These are phyloP conservation scores for Schizopygopsis malacanthus DNA, from an alignment of 2,797 vertebrate genomes.

Conservation along the genomic window DNA sequence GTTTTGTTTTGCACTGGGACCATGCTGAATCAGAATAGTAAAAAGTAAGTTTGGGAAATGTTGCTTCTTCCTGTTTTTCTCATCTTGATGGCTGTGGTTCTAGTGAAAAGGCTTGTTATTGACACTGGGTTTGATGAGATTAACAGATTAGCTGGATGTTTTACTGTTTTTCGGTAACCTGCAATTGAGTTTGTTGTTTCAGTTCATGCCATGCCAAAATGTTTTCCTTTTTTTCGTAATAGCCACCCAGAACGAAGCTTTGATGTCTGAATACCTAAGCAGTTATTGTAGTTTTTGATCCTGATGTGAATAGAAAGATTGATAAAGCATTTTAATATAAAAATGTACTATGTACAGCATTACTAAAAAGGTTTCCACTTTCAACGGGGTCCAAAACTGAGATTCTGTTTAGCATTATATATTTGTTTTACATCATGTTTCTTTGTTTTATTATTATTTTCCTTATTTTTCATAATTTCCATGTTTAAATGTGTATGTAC, in stretches of 20 bases:
- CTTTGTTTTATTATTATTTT: not conserved
- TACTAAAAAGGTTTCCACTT: not conserved
- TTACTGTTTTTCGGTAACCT: not conserved
- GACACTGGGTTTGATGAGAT: not conserved
- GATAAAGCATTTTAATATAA: not conserved
- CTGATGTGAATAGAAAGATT: not conserved
- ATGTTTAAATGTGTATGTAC: not conserved
- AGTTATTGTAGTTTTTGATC: not conserved
- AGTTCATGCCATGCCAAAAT: not conserved
- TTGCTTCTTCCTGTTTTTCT: slow-evolving; percentile 26
- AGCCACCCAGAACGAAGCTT: not conserved
- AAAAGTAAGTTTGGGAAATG: slow-evolving; percentile 60
- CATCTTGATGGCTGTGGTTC: slow-evolving; percentile 40
- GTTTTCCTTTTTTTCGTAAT: not conserved
- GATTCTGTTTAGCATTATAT: not conserved
- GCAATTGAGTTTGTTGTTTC: not conserved
- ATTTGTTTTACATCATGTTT: not conserved
- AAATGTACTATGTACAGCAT: not conserved
- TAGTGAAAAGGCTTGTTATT: slow-evolving; percentile 21
- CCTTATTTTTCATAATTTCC: not conserved
- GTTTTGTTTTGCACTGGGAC: slow-evolving; percentile 44
- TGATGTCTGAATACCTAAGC: not conserved
- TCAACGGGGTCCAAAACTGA: not conserved
- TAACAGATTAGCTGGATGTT: slow-evolving; percentile 7
- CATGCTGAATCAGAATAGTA: slow-evolving; percentile 56